Percentiles rank a stretch among this genome's conserved stretches.
phyloP scores from a whole-genome alignment of 1,140 invertebrate genomes.

The Leptinotarsa lineolata region DNA sequence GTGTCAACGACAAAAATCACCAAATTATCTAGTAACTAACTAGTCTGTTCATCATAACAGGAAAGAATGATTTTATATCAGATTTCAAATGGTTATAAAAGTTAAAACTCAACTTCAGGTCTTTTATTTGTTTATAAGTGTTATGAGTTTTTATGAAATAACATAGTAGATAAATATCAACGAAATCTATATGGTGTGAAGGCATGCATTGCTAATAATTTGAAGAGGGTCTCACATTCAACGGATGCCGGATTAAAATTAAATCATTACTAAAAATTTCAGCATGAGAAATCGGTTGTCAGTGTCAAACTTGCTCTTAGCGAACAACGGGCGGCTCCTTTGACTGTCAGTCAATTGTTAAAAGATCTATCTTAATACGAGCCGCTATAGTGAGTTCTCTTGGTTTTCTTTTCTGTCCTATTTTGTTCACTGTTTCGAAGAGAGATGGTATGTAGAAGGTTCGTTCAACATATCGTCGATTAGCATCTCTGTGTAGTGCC shows the following conservation, averaged over 20 bases:
- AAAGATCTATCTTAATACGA: slow-evolving; percentile 51
- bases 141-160: not conserved
- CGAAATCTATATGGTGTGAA: slow-evolving; percentile 22
- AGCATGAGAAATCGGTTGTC: slow-evolving; percentile 42
- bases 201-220: slow-evolving; percentile 34
- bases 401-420: not conserved
- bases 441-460: not conserved
- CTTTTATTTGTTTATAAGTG: not conserved
- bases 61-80: too few species aligned
- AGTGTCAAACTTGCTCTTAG: slow-evolving; percentile 45
- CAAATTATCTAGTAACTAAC: too few species aligned
- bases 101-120: too few species aligned
- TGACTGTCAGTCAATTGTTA: slow-evolving; percentile 52
- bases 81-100: too few species aligned
- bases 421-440: not conserved
- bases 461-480: slow-evolving; percentile 29
- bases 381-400: slow-evolving; percentile 29
- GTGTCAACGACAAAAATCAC: too few species aligned
- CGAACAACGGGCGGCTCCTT: slow-evolving; percentile 49
- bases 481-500: slow-evolving; percentile 38
- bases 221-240: slow-evolving; percentile 40
- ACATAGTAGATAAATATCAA: slow-evolving; percentile 22
- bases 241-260: slow-evolving; percentile 43
- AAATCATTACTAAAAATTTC: slow-evolving; percentile 47
- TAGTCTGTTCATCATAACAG: too few species aligned